Base-by-base conservation (phyloP, 2,888 invertebrate species). In the Lapara coniferarum region DNA sequence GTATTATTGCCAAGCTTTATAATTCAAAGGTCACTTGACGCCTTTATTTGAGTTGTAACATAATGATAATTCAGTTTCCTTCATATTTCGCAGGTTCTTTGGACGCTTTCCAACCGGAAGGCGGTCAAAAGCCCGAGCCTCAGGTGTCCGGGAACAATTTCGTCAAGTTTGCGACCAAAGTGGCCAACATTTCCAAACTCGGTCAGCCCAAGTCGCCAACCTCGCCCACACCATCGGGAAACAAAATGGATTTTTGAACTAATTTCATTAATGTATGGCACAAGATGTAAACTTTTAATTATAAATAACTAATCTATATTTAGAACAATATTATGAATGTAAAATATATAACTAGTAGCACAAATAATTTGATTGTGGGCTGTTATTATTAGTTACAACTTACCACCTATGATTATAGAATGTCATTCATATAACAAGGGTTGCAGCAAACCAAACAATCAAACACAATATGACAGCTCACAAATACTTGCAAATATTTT, bases 111-210 rank as follows among this genome's bases (percentile, higher is more conserved):
- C 91, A 89, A 69, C 85, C 89, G 4, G 90, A 89, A 71, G 83
- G 84, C 6, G 82, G 84, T 0, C 91, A 90, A 77, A 89, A 90
- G 72, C 85, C 89, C 0, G 92, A 90, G 72, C 86, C 89, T 2
- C 91, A 92, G 72, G 82, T 81, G n/a, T 85, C 91, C 0, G 91
- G 90, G 0, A 74, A 85, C 51, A 91, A 85, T 77, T 93, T 93
- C 77, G 93, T 88, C 51, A 92, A 92, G 78, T 89, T 93, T 68
- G 93, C 93, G 2, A 86, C 88, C 63, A 93, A 92, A 78, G 91
- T 93, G 37, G 90, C 92, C 70, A 88, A 87, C 55, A 78, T 93
- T 12, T 86, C 92, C 69, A 93, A 92, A 73, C 79, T 93, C 67
- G 86, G 85, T 4, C 88, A 86, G 71, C 86, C 88, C 1, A 91